Base-by-base conservation (phyloP, 2,797 vertebrate species). In the Rhinophrynus dorsalis region DNA sequence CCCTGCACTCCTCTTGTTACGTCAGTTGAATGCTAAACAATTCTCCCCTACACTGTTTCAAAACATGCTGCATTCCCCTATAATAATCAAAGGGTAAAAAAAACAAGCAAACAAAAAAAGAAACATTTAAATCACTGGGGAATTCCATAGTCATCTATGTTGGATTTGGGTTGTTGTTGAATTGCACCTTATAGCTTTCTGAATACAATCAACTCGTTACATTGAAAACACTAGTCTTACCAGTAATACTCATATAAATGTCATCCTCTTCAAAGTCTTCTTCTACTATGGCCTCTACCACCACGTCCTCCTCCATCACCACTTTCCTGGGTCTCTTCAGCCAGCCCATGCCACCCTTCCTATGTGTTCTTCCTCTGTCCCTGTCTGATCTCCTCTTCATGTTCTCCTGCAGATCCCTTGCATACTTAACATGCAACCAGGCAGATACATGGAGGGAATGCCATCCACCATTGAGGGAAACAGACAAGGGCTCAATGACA, bases 311-410 rank as follows among this genome's bases (percentile, higher is more conserved):
- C 17, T 58, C 33, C 17, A 42, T 13, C 2, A 5, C 9, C 40
- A 37, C 50, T 11, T 48, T 29, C 30, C 59, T 38, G 42, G 51
- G 35, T 30, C 21, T 64, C 50, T 58, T 72, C 32, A 33, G 9
- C 17, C 60, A 24, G 24, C 21, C 33, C 18, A 35, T 3, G 24
- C 23, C 26, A 15, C 23, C 30, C 33, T 24, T 65, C 32, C 26
- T 35, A 30, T 15, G 7, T 11, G 15, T 40, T 8, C n/a, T n/a
- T n/a, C 18, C 32, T 3, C 23, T 13, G 20, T 29, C 40, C 20
- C 40, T 55, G 2, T 63, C 59, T 1, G 40, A 38, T 29, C 26
- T 72, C 13, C 68, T 29, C 20, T 64, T 72, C 68, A 72, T 72
- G 50, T 18, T 27, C 9, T n/a, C 3, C 47, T 26, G 37, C 26